Evolutionary conservation across 2,797 vertebrate species (phyloP).

Genomic region (Malacoctenus gilli): DNA sequence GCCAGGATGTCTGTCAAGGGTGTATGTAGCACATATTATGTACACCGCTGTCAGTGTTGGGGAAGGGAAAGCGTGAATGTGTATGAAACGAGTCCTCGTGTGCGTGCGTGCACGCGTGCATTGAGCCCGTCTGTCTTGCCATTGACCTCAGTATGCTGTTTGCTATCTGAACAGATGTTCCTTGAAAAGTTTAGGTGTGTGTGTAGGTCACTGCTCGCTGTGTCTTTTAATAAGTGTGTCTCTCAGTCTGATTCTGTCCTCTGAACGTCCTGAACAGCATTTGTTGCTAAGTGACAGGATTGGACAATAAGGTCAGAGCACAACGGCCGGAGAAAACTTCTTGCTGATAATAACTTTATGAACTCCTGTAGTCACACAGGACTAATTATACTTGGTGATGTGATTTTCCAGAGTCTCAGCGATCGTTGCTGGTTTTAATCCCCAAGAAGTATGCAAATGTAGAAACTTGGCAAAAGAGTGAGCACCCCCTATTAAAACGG

Average conservation of each 20-base stretch:
- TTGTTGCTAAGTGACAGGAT: slow-evolving; percentile 57
- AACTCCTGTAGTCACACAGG: slow-evolving; percentile 11
- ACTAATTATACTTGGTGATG: slow-evolving; percentile 55
- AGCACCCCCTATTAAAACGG: not conserved
- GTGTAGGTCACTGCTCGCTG: slow-evolving; percentile 49
- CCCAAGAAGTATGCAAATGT: slow-evolving; percentile 29
- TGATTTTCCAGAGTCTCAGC: slow-evolving; percentile 13
- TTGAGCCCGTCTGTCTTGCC: slow-evolving; percentile 32
- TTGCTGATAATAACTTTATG: slow-evolving; percentile 28
- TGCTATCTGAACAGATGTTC: slow-evolving; percentile 67
- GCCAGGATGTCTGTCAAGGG: slow-evolving; percentile 1
- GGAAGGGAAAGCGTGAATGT: slow-evolving; percentile 13
- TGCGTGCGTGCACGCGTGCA: slow-evolving; percentile 2
- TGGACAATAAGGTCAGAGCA: slow-evolving; percentile 58
- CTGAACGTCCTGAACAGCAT: slow-evolving; percentile 54
- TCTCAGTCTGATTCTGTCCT: slow-evolving; percentile 60
- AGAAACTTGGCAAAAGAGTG: not conserved
- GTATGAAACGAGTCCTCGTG: not conserved
- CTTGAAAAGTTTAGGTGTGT: slow-evolving; percentile 43
- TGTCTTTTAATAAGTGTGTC: slow-evolving; percentile 59
- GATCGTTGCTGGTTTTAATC: slow-evolving; percentile 28
- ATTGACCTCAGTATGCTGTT: slow-evolving; percentile 42
- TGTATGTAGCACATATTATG: slow-evolving; percentile 9
- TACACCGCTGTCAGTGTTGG: not conserved
- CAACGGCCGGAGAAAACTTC: slow-evolving; percentile 32